Base-by-base conservation (phyloP, 2,797 vertebrate species). In the Spondyliosoma cantharus region DNA sequence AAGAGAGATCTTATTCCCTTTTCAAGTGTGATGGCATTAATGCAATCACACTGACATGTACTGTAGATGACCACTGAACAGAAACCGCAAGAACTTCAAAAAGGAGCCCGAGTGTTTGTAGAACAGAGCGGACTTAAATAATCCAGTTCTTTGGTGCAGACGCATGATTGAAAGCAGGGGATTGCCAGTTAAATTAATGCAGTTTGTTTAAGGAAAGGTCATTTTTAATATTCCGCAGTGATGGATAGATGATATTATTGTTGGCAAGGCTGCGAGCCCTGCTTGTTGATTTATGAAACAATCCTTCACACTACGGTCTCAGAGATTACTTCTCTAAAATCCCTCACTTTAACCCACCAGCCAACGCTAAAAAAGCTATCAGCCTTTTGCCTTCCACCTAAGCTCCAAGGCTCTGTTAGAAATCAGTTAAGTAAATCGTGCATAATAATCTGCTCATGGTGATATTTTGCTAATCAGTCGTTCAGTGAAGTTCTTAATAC, bases 201-300 rank as follows among this genome's bases (percentile, higher is more conserved):
- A 50, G 76, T 85, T 86, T 87, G 81, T 84, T 87, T 86, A 83
- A 83, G 71, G 32, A 59, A 54, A 80, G 74, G 61, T 72, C 64
- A 66, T 82, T 89, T 86, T 84, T 79, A 73, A 85, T 81, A 83
- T 71, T 77, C 32, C 11, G 14, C 5, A 14, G 71, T 87, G 89
- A 91, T 81, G 68, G 84, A 90, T 83, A 24, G 78, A 82, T 63
- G 29, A 71, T 86, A 71, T 86, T 89, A 76, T 81, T 83, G 71
- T 86, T 87, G 89, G 88, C 83, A 57, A 74, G 83, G 79, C 75
- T 62, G 80, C 13, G 20, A 76, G 72, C 50, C 77, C 12, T 17
- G 75, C 50, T 66, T 71, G 50, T 74, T 86, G 87, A 92, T 89
- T 91, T 84, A 87, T 88, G 80, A 84, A 87, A 76, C 82, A 71